Conservation (phyloP, 2,113 vertebrate species). For the Apodemus sylvaticus region DNA sequence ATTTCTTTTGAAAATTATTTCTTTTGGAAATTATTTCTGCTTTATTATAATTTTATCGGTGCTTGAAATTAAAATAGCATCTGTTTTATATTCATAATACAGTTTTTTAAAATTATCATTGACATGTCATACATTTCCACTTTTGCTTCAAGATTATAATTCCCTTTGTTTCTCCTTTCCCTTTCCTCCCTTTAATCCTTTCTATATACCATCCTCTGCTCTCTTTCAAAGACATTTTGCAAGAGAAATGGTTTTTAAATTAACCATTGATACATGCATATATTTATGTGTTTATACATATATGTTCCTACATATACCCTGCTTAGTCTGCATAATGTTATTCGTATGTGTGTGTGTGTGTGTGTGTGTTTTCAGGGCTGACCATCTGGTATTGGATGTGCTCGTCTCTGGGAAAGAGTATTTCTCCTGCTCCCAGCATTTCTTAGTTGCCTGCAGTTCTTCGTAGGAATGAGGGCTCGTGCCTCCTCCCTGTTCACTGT, state of each 20-base stretch:
- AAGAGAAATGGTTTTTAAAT: not conserved
- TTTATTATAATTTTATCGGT: not conserved
- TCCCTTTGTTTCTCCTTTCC: not conserved
- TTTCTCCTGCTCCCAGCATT: not conserved
- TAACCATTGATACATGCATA: not conserved
- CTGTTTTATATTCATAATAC: not conserved
- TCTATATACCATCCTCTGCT: not conserved
- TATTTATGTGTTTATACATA: not conserved
- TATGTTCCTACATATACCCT: not conserved
- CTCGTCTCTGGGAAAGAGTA: not conserved
- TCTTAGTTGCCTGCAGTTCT: not conserved
- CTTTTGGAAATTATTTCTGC: constrained; percentile 38
- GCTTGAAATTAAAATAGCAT: not conserved
- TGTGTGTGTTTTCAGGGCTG: not conserved
- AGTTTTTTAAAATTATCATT: not conserved
- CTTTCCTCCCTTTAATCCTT: not conserved
- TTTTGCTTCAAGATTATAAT: not conserved
- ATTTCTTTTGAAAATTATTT: constrained; percentile 12
- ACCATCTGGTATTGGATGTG: not conserved
- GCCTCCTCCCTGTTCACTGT: not conserved
- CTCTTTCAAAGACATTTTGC: not conserved
- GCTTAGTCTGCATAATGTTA: not conserved
- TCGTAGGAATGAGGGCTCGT: not conserved
- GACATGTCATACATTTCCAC: not conserved
- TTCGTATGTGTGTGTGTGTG: not conserved